A percentile compares a stretch with the other conserved stretches of the same genome.
Conservation (phyloP, 2,113 vertebrate species). For the Actenoides hombroni region DNA sequence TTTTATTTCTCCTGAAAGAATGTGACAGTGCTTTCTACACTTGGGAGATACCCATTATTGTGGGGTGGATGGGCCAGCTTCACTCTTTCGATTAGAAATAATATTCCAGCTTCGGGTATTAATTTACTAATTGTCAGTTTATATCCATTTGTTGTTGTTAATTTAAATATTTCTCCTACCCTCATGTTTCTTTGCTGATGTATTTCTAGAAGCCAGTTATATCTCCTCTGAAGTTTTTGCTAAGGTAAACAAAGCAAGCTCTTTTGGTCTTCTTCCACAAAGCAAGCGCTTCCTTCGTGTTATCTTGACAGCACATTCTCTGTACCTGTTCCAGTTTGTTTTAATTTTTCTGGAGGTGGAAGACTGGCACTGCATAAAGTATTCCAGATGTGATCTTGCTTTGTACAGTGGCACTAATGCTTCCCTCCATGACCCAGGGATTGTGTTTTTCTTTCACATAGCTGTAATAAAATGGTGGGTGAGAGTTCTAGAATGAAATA, state of each 20-base stretch:
- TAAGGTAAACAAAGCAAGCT: background rate
- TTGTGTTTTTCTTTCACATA: background rate
- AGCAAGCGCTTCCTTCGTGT: background rate
- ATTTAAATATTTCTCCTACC: background rate
- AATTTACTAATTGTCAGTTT: background rate
- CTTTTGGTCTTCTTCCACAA: background rate
- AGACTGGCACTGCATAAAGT: background rate
- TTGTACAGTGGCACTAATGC: background rate
- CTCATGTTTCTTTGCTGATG: background rate
- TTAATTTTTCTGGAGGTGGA: background rate
- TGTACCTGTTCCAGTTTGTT: background rate
- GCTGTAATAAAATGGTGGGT: background rate
- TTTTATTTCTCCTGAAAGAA: background rate
- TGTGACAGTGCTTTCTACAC: background rate
- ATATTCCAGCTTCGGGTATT: background rate
- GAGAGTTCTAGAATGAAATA: background rate
- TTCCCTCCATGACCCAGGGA: background rate
- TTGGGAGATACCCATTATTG: background rate
- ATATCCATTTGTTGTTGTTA: background rate
- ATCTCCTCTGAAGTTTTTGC: background rate
- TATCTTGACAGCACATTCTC: background rate
- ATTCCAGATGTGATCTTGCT: background rate
- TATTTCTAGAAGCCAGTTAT: background rate
- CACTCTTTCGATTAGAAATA: background rate
- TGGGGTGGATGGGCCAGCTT: background rate